A percentile compares a stretch with the other conserved stretches of the same genome.
phyloP scores from a whole-genome alignment of 2,888 invertebrate species.

The Incurvaria masculella region DNA sequence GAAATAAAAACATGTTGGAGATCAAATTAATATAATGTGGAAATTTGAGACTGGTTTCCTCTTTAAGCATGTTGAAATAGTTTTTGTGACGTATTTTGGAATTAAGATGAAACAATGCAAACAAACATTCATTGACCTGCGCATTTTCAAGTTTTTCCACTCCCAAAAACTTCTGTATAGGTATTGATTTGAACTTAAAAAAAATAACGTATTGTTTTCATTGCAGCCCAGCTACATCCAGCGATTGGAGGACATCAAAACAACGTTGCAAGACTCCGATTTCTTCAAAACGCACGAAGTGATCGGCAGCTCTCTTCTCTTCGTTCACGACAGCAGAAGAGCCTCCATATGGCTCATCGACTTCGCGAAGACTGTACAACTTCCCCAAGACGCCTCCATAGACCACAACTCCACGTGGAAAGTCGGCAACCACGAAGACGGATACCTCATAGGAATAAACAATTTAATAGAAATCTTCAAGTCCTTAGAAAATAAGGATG shows the following conservation, averaged over 20 bases:
- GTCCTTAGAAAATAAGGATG: constrained; percentile 53
- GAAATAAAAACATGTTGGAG: no score
- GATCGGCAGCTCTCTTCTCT: constrained; percentile 90
- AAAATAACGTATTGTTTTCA: no score
- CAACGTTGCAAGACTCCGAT: constrained; percentile 77
- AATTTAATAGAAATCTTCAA: constrained; percentile 85
- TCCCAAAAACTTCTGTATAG: no score
- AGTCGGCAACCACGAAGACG: constrained; percentile 96
- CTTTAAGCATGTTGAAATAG: no score
- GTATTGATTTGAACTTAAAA: no score
- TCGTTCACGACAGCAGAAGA: constrained; percentile 87
- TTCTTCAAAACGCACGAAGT: constrained; percentile 94
- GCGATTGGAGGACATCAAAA: constrained; percentile 79
- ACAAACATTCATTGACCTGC: no score
- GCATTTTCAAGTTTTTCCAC: no score
- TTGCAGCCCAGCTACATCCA: constrained; percentile 80
- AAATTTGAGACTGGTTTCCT: no score
- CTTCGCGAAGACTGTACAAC: constrained; percentile 90
- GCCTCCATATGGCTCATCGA: constrained; percentile 97
- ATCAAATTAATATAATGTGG: no score
- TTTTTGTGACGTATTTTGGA: not conserved
- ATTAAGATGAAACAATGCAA: no score
- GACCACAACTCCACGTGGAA: constrained; percentile 84
- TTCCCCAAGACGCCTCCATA: constrained; percentile 71
- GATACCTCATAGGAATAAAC: constrained; percentile 88